phyloP scores from a whole-genome alignment of 2,888 invertebrate species.

The Agrochola circellaris region DNA sequence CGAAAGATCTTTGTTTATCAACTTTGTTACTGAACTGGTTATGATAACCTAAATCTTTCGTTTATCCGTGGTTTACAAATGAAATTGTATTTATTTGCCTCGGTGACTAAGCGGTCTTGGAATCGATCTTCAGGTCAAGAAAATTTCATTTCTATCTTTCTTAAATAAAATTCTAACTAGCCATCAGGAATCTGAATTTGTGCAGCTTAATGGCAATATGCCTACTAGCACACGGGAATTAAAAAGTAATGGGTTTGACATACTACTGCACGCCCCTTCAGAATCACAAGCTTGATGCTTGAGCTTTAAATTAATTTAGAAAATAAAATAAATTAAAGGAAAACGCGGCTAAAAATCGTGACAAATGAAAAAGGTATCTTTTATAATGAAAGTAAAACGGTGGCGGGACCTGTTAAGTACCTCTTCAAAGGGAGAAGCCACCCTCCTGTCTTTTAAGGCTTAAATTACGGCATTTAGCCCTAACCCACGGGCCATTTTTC shows the following conservation, averaged over 20 bases:
- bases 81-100: background rate
- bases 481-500: background rate
- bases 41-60: slow-evolving; percentile 23
- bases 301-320: slow-evolving; percentile 3
- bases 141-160: background rate
- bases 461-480: slow-evolving; percentile 72
- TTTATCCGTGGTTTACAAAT: slow-evolving; percentile 12
- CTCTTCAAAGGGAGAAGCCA: slow-evolving; percentile 61
- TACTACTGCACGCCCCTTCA: background rate
- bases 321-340: slow-evolving; percentile 31
- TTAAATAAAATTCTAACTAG: background rate
- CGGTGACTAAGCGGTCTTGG: background rate
- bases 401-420: slow-evolving; percentile 73
- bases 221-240: no score
- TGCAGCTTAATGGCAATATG: background rate
- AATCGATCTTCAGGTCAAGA: background rate
- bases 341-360: slow-evolving; percentile 10
- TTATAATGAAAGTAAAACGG: slow-evolving; percentile 74
- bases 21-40: slow-evolving; percentile 19
- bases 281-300: background rate
- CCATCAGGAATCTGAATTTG: background rate
- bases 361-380: slow-evolving; percentile 21
- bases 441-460: slow-evolving; percentile 52
- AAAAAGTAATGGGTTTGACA: background rate
- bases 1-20: slow-evolving; percentile 21